These are phyloP conservation scores for Lepidostoma basale DNA, from an alignment of 1,140 invertebrate genomes.

Conservation along the genomic window DNA sequence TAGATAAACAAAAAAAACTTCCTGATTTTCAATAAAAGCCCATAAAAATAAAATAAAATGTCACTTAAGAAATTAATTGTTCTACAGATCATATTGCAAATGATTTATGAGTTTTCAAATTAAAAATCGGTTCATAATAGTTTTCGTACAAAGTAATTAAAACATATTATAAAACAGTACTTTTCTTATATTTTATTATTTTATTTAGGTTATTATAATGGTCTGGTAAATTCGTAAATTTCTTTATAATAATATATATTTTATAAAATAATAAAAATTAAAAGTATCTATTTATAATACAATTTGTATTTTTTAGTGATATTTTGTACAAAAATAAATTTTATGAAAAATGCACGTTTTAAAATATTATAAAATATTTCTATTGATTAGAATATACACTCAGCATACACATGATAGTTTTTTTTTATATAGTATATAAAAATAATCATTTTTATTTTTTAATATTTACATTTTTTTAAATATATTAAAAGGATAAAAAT, in stretches of 20 bases:
- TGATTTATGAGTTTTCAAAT: no score
- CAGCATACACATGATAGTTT: not conserved
- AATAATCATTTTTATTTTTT: not conserved
- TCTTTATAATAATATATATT: not conserved
- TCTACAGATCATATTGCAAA: no score
- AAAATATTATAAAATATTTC: not conserved
- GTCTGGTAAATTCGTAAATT: not conserved
- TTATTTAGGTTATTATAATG: not conserved
- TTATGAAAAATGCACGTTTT: not conserved
- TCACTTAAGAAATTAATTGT: no score
- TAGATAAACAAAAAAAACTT: no score
- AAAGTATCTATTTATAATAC: not conserved
- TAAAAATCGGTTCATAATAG: no score
- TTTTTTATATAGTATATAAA: not conserved
- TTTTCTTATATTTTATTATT: not conserved
- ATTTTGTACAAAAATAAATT: not conserved
- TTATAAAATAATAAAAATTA: not conserved
- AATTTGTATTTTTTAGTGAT: not conserved
- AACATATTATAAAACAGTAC: not conserved
- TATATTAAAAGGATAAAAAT: not conserved
- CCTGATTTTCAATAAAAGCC: no score
- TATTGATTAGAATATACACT: slow-evolving; percentile 7
- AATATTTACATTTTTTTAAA: not conserved
- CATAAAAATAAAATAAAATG: no score
- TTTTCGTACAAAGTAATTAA: no score